Percentiles rank a stretch among this genome's conserved stretches.
Conservation (phyloP, 1,140 invertebrate species). For the Drosophila simulans region DNA sequence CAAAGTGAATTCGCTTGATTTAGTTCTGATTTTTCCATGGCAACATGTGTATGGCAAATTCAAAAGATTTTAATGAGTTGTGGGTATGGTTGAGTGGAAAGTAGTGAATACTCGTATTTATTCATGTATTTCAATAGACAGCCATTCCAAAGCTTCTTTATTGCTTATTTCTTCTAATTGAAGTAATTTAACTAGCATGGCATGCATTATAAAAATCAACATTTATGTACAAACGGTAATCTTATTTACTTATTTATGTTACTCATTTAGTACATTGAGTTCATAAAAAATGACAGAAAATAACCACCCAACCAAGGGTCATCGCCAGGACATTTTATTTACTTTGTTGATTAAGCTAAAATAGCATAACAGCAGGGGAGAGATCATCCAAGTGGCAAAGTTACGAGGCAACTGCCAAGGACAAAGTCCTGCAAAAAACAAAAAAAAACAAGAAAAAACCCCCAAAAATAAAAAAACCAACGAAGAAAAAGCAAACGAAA, state of each 20-base stretch:
- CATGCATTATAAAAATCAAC: too few relatives aligned
- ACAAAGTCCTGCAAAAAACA: conserved; percentile 54
- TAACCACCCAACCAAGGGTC: conserved; percentile 42
- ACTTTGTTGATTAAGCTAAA: conserved; percentile 83
- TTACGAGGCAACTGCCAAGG: conserved; percentile 54
- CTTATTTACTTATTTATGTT: conserved; percentile 35
- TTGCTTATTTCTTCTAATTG: too few relatives aligned
- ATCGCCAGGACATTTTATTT: conserved; percentile 69
- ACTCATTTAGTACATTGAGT: conserved; percentile 26
- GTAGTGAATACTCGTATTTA: too few relatives aligned
- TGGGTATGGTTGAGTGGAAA: neutral
- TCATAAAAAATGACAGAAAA: conserved; percentile 41
- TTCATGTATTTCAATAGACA: too few relatives aligned
- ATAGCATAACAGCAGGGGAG: conserved; percentile 38
- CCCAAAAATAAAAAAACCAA: conserved; percentile 35
- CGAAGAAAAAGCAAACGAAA: conserved; percentile 52
- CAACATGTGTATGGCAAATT: conserved; percentile 12
- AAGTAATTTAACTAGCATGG: too few relatives aligned
- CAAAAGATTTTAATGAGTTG: conserved; percentile 28
- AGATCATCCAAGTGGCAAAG: conserved; percentile 68
- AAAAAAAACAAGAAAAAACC: conserved; percentile 38
- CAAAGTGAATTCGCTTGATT: conserved; percentile 41
- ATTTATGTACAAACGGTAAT: conserved; percentile 35
- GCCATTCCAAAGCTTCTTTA: neutral
- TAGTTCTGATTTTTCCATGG: conserved; percentile 14